phyloP scores from a whole-genome alignment of 2,797 vertebrate species.

The Podarcis siculus region DNA sequence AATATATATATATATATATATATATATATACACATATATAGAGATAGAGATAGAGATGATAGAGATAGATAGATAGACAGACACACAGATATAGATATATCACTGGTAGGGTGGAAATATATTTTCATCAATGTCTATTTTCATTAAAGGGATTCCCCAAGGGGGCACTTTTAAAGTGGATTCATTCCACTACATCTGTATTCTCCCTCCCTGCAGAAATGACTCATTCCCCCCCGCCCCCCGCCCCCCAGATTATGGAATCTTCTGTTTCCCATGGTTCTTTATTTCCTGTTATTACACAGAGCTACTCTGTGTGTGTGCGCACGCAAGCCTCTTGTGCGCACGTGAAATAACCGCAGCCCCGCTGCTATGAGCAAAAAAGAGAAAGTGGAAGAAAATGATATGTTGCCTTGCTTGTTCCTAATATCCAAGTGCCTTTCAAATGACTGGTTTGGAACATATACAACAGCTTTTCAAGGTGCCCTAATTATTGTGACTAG shows the following conservation, averaged over 20 bases:
- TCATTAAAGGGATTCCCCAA: neutral
- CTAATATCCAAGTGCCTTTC: constrained; percentile 72
- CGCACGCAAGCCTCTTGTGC: constrained; percentile 19
- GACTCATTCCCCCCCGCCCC: neutral
- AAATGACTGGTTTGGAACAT: constrained; percentile 69
- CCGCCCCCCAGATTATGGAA: fast-evolving
- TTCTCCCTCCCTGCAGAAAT: constrained; percentile 25
- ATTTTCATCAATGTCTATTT: neutral
- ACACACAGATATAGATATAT: too few relatives aligned
- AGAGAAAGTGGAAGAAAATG: constrained; percentile 72
- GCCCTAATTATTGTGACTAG: constrained; percentile 61
- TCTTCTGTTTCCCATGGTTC: fast-evolving
- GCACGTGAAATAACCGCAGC: constrained; percentile 61
- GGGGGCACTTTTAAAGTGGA: neutral
- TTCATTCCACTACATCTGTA: neutral
- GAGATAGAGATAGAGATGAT: too few relatives aligned
- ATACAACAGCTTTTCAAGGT: constrained; percentile 70
- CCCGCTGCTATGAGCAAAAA: constrained; percentile 48
- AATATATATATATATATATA: too few relatives aligned
- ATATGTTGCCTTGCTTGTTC: constrained; percentile 70
- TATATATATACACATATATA: too few relatives aligned
- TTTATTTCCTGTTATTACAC: constrained; percentile 43
- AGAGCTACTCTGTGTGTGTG: constrained; percentile 49
- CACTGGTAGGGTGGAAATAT: neutral
- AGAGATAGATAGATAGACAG: too few relatives aligned